Base-by-base conservation (phyloP, 2,113 vertebrate species). In the Ifrita kowaldi region DNA sequence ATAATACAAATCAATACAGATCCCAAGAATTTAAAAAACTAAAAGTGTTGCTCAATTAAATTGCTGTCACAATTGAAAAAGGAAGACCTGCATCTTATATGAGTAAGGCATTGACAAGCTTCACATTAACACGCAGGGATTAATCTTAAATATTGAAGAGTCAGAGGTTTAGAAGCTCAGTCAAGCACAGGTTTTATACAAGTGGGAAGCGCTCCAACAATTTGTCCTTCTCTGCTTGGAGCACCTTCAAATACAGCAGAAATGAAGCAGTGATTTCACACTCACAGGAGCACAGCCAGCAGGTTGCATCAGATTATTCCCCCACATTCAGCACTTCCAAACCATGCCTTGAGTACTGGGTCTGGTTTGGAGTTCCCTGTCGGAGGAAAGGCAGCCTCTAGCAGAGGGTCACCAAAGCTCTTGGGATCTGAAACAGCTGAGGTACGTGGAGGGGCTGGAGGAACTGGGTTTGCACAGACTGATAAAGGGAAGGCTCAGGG, bases 361-460 rank as follows among this genome's bases (percentile, higher is more conserved):
- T 27, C n/a, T 55, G 21, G 1, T 37, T 8, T 53, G 84, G 17
- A 10, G 46, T 2, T 81, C 24, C 37, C 57, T 37, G 18, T 0
- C 10, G 20, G 12, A 53, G 46, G 16, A 67, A 47, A 39, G 30
- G 16, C n/a, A 14, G 1, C 39, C 26, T 21, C 16, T 11, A 62
- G 33, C 19, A 52, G 16, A 49, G 35, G 30, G 7, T 16, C 64
- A 47, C 11, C 59, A n/a, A 17, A n/a, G 11, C 27, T 26, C 33
- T 2, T 2, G n/a, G 21, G 59, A 5, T 10, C 37, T 57, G 64
- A 15, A 41, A 3, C 8, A 20, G 30, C 1, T 17, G n/a, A n/a
- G 42, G 22, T 4, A 7, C 5, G 0, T 3, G 30, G 42, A 35
- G 5, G 27, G 23, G 44, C 32, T 49, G 74, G 20, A 47, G n/a